These are phyloP conservation scores for Crotalus viridis DNA, from an alignment of 2,113 vertebrate genomes.

Conservation along the genomic window DNA sequence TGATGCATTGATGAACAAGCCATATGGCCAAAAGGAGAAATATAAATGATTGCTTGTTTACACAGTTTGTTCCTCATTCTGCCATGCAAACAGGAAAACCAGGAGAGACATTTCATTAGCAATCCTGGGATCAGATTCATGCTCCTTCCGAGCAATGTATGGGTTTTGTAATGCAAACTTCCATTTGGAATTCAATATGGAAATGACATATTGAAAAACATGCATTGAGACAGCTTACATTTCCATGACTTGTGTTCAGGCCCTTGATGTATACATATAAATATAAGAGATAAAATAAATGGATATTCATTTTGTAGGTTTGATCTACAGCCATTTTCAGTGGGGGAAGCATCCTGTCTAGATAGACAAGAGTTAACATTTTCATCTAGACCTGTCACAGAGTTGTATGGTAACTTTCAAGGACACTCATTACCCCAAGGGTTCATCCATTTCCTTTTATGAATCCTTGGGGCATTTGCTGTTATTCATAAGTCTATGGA, in stretches of 20 bases:
- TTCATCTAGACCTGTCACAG: constrained; percentile 51
- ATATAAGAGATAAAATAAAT: not conserved
- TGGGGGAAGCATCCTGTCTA: constrained; percentile 44
- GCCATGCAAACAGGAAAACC: not conserved
- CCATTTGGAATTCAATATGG: constrained; percentile 31
- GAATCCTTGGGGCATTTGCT: constrained; percentile 49
- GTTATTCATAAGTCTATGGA: constrained; percentile 47
- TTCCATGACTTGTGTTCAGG: constrained; percentile 43
- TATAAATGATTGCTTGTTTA: constrained; percentile 15
- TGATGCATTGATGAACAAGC: constrained; percentile 32
- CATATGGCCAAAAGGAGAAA: constrained; percentile 11
- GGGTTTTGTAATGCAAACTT: constrained; percentile 17
- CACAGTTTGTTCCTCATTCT: not conserved
- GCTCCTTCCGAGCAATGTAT: not conserved
- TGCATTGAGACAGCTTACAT: constrained; percentile 24
- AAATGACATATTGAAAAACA: constrained; percentile 41
- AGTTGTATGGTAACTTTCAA: constrained; percentile 57
- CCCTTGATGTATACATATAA: constrained; percentile 37
- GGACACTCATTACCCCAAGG: constrained; percentile 34
- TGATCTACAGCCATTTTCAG: constrained; percentile 54
- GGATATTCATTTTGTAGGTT: constrained; percentile 40
- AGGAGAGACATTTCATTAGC: constrained; percentile 23
- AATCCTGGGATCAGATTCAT: not conserved
- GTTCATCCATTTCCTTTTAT: constrained; percentile 59
- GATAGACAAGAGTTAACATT: constrained; percentile 46